Percentiles rank a stretch among this genome's conserved stretches.
phyloP scores from a whole-genome alignment of 2,888 invertebrate species.

The Ennomos erosarius region DNA sequence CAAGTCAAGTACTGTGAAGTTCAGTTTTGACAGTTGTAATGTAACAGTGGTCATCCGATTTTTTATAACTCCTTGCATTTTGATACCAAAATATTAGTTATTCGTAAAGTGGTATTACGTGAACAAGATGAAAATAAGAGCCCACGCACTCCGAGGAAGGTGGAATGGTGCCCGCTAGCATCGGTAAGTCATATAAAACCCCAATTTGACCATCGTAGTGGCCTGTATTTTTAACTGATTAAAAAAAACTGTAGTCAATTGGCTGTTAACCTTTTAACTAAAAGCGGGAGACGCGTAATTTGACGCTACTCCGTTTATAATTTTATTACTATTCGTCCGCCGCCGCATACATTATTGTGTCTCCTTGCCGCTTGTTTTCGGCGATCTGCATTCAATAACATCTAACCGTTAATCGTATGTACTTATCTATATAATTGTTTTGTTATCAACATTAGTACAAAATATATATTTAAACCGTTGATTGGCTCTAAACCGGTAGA shows the following conservation, averaged over 20 bases:
- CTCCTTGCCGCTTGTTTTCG: slow-evolving; percentile 52
- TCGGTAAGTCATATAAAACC: slow-evolving; percentile 69
- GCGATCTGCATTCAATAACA: slow-evolving; percentile 55
- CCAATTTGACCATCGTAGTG: slow-evolving; percentile 59
- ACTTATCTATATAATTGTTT: slow-evolving; percentile 77
- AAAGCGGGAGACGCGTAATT: slow-evolving; percentile 84
- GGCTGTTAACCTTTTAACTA: slow-evolving; percentile 86
- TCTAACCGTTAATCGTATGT: slow-evolving; percentile 59
- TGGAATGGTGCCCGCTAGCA: slow-evolving; percentile 83
- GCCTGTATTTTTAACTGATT: slow-evolving; percentile 84
- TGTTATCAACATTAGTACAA: slow-evolving; percentile 77
- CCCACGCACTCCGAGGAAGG: slow-evolving; percentile 82
- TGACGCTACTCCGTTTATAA: slow-evolving; percentile 83
- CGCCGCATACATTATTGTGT: slow-evolving; percentile 69
- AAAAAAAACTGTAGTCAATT: slow-evolving; percentile 85
- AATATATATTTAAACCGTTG: slow-evolving; percentile 77
- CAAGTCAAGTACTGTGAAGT: slow-evolving; percentile 74
- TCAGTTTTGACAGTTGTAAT: slow-evolving; percentile 84
- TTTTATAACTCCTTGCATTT: slow-evolving; percentile 83
- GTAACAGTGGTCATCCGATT: slow-evolving; percentile 82
- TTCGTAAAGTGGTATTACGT: slow-evolving; percentile 84
- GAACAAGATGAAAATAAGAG: slow-evolving; percentile 84
- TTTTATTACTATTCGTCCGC: slow-evolving; percentile 80
- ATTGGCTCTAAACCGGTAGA: slow-evolving; percentile 77
- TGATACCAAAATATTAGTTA: slow-evolving; percentile 85